A percentile compares a stretch with the other conserved stretches of the same genome.
Evolutionary conservation across 2,797 vertebrate genomes (phyloP).

Genomic region (Sebastes vulpes): DNA sequence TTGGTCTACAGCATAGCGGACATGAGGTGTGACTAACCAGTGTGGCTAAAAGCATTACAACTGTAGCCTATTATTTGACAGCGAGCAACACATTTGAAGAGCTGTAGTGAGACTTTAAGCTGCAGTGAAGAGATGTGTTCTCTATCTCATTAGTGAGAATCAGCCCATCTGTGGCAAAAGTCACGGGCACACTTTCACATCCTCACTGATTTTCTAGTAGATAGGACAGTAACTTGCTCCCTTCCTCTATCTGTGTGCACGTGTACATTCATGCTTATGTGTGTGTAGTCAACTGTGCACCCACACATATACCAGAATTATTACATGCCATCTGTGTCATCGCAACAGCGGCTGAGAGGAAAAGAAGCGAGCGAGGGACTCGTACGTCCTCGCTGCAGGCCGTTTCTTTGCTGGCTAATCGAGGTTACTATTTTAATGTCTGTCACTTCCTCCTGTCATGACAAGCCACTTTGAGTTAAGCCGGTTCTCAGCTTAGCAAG

Average conservation of each 20-base stretch:
- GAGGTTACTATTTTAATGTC: slow-evolving; percentile 85
- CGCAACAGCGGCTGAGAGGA: neutral
- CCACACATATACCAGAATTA: neutral
- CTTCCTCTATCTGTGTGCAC: slow-evolving; percentile 58
- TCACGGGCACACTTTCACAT: slow-evolving; percentile 80
- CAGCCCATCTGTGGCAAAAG: slow-evolving; percentile 80
- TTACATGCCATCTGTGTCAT: neutral
- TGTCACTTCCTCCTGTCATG: slow-evolving; percentile 86
- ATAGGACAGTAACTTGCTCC: slow-evolving; percentile 41
- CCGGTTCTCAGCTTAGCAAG: slow-evolving; percentile 80
- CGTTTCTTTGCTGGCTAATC: slow-evolving; percentile 73
- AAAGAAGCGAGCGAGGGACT: neutral
- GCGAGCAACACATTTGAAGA: slow-evolving; percentile 48
- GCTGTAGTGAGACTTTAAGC: slow-evolving; percentile 62
- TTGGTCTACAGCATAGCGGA: neutral
- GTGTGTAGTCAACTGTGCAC: neutral
- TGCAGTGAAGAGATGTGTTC: slow-evolving; percentile 53
- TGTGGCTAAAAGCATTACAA: neutral
- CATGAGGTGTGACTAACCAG: neutral
- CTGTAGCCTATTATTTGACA: slow-evolving; percentile 30
- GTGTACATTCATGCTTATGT: neutral
- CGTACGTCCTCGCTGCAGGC: neutral
- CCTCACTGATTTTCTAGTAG: slow-evolving; percentile 53
- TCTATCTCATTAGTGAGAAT: slow-evolving; percentile 80
- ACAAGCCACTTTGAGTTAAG: slow-evolving; percentile 85